phyloP scores from a whole-genome alignment of 2,888 invertebrate genomes.

The Agriopis leucophaearia region DNA sequence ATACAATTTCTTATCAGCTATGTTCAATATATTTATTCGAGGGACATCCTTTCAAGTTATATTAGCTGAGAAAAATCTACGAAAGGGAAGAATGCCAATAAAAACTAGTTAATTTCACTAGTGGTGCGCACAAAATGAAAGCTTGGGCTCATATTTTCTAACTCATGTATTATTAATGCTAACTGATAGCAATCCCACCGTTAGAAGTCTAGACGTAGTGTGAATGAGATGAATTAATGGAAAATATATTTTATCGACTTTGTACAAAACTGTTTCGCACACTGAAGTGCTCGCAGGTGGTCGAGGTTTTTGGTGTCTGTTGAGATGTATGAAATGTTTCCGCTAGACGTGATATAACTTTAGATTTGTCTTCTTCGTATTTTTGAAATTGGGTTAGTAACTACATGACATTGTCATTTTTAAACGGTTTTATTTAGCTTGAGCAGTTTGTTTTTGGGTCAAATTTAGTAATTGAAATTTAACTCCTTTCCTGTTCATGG shows the following conservation, averaged over 20 bases:
- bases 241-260: constrained; percentile 63
- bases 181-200: constrained; percentile 71
- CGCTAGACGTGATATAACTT: no score
- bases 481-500: no score
- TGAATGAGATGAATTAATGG: constrained; percentile 76
- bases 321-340: background rate
- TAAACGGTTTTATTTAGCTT: no score
- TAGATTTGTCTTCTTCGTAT: no score
- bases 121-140: constrained; percentile 71
- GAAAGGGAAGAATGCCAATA: constrained; percentile 78
- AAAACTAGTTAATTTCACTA: constrained; percentile 79
- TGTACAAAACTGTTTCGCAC: constrained; percentile 61
- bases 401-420: no score
- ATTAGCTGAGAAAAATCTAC: constrained; percentile 57
- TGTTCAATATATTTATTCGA: constrained; percentile 18
- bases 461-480: no score
- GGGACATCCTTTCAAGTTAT: constrained; percentile 47
- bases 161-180: constrained; percentile 80
- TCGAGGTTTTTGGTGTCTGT: background rate
- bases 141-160: constrained; percentile 74
- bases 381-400: no score
- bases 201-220: constrained; percentile 77
- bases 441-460: no score
- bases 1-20: background rate
- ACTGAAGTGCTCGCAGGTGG: constrained; percentile 49